These are phyloP conservation scores for Alaudala cheleensis DNA, from an alignment of 2,113 vertebrate genomes.

Conservation along the genomic window DNA sequence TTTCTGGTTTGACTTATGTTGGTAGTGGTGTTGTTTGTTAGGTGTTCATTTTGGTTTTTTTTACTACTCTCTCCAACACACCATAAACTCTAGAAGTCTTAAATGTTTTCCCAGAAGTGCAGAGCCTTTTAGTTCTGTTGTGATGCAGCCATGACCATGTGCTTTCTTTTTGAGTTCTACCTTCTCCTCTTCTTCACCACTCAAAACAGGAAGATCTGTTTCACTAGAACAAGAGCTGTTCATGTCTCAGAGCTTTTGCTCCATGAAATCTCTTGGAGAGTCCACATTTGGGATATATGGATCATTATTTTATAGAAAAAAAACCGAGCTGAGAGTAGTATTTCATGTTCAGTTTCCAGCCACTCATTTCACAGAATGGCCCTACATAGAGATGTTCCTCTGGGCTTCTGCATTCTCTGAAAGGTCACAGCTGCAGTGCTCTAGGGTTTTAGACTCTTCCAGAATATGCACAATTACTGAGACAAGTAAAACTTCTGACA, in stretches of 20 bases:
- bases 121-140: neutral
- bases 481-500: neutral
- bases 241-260: neutral
- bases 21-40: neutral
- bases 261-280: neutral
- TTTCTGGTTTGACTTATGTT: neutral
- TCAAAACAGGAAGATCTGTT: neutral
- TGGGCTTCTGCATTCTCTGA: neutral
- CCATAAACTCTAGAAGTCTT: neutral
- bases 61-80: neutral
- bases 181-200: neutral
- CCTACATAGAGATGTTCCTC: neutral
- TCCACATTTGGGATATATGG: neutral
- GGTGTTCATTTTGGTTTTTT: neutral
- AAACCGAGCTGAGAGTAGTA: neutral
- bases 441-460: neutral
- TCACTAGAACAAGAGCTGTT: neutral
- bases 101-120: neutral
- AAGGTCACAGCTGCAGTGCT: neutral
- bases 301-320: neutral
- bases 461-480: neutral
- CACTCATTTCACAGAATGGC: neutral
- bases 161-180: neutral
- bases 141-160: neutral
- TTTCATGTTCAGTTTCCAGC: neutral